Evolutionary conservation across 2,113 vertebrate genomes (phyloP).

Genomic region (Hippocampus guttulatus): DNA sequence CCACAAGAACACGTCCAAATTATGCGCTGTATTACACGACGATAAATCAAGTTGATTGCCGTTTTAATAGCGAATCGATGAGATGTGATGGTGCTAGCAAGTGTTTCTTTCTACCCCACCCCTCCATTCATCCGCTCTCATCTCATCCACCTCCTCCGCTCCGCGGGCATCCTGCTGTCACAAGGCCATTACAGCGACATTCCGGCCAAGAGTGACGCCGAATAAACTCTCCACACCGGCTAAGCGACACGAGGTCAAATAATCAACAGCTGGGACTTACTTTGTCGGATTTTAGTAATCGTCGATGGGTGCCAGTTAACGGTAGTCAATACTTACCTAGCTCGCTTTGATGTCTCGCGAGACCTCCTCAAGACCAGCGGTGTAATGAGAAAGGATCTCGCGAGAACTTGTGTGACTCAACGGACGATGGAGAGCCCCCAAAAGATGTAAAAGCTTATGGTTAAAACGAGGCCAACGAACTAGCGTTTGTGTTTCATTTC

Average conservation of each 20-base stretch:
- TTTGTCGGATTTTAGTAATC: not conserved
- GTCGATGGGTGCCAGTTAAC: conserved; percentile 7
- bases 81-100: conserved; percentile 29
- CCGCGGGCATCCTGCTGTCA: conserved; percentile 21
- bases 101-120: conserved; percentile 33
- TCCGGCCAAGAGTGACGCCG: not conserved
- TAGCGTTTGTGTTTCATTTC: not conserved
- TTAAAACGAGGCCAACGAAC: not conserved
- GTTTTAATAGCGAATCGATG: not conserved
- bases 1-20: fast-evolving
- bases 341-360: conserved; percentile 38
- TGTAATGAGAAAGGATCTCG: conserved; percentile 34
- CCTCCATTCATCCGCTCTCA: conserved; percentile 32
- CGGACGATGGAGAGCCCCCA: not conserved
- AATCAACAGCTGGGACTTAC: not conserved
- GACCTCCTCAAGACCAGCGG: not conserved
- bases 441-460: not conserved
- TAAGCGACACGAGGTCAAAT: not conserved
- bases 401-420: conserved; percentile 30
- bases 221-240: not conserved
- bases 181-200: not conserved
- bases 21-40: not conserved
- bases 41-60: not conserved
- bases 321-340: conserved; percentile 47
- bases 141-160: conserved; percentile 20